Evolutionary conservation across 2,888 invertebrate genomes (phyloP), one percentile per base, ranked within the genome.

Genomic region (Lithosia quadra): DNA sequence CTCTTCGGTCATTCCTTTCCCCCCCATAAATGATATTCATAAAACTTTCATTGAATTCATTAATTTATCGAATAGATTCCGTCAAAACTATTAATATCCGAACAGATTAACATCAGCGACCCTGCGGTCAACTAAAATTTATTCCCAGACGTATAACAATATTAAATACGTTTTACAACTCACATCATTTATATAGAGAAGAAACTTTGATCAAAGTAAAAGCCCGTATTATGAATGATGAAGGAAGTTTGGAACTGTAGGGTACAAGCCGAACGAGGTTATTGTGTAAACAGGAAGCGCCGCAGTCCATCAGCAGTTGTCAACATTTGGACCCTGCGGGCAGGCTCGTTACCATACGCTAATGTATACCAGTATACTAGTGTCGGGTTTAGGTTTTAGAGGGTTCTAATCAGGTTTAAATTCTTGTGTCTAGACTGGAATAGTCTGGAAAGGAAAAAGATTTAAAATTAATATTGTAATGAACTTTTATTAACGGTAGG

Each of bases 201-300:
- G 72, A 77, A 80, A 80, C 72, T 80, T 80, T 86, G 83, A 81
- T 77, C 75, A 84, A 87, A 84, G 85, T 84, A 82, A 83, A 80
- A 79, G 80, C 81, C 84, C 82, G 83, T 84, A 86, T 86, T 86
- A 89, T 90, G 90, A 90, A 89, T 90, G 88, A 91, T 90, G 88
- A 87, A 88, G 85, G 78, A 86, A 90, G 87, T 89, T 89, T 78
- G 68, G 75, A 84, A 89, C 85, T 86, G 75, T 75, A 75, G 74
- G 82, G 79, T 65, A 39, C 59, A 74, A 60, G 78, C 73, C 72
- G 72, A 74, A 78, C 68, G 81, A 79, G 77, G 78, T 73, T 77
- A 72, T 76, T 76, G 77, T 78, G 76, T 81, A 86, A 84, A 85
- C 84, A 85, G 84, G 85, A 82, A 79, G 80, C 73, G 68, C 71